Conservation (phyloP, 2,113 vertebrate species). For the Elachura formosa region DNA sequence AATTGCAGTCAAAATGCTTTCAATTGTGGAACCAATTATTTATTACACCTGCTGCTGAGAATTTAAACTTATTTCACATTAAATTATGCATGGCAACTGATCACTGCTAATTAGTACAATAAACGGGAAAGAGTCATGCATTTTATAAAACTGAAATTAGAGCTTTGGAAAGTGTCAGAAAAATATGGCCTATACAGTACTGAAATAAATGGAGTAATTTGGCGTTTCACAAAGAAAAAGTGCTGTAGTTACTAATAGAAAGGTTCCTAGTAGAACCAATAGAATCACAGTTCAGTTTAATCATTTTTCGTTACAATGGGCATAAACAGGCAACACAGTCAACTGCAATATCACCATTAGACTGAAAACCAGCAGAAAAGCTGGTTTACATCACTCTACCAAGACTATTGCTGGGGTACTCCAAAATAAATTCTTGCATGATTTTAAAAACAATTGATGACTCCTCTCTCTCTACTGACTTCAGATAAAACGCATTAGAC, state of each 20-base stretch:
- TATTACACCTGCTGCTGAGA: background rate
- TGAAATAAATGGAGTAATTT: background rate
- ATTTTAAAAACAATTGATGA: background rate
- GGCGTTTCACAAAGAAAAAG: background rate
- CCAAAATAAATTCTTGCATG: background rate
- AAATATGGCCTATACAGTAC: background rate
- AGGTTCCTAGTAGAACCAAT: background rate
- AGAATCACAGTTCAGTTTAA: background rate
- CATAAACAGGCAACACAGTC: background rate
- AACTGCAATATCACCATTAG: background rate
- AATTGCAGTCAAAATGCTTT: background rate
- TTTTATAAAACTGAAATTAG: background rate
- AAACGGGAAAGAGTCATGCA: background rate
- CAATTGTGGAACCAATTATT: background rate
- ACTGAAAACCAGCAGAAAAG: background rate
- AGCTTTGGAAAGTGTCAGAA: background rate
- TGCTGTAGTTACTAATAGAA: background rate
- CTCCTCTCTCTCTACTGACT: background rate
- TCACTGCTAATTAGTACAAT: background rate
- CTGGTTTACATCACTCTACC: background rate
- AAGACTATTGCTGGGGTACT: background rate
- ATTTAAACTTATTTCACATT: background rate
- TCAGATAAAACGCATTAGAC: background rate
- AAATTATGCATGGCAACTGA: background rate
- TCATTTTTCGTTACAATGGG: background rate